Conservation (phyloP, 2,888 invertebrate genomes). For the Ichneumoninae sp. region DNA sequence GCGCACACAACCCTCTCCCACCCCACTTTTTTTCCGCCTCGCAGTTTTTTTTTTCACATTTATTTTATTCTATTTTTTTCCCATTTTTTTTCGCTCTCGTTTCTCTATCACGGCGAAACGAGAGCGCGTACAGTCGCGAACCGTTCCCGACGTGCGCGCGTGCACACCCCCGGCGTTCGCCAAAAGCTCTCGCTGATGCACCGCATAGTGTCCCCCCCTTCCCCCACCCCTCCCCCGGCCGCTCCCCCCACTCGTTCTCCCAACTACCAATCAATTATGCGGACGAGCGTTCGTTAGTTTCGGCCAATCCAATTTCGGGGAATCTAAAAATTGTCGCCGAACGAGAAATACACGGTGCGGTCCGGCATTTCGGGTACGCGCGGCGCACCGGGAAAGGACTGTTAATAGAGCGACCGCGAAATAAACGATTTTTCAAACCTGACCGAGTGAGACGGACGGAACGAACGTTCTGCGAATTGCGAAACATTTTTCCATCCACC, state of each 20-base stretch:
- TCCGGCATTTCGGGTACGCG: neutral
- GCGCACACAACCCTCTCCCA: neutral
- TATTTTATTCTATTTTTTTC: constrained; percentile 45
- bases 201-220: constrained; percentile 27
- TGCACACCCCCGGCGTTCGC: constrained; percentile 33
- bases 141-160: constrained; percentile 22
- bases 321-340: constrained; percentile 67
- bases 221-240: constrained; percentile 29
- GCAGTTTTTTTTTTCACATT: constrained; percentile 43
- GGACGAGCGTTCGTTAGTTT: constrained; percentile 72
- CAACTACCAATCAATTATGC: constrained; percentile 71
- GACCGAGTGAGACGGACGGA: neutral
- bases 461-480: neutral
- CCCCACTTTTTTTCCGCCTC: constrained; percentile 34
- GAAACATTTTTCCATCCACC: constrained; percentile 2
- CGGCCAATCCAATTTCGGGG: constrained; percentile 69
- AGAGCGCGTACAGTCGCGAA: constrained; percentile 40
- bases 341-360: constrained; percentile 44
- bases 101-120: constrained; percentile 23
- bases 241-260: constrained; percentile 1
- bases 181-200: constrained; percentile 52
- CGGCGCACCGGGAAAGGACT: constrained; percentile 23
- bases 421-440: constrained; percentile 57
- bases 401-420: constrained; percentile 45
- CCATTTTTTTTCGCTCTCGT: constrained; percentile 37